Percentiles rank a stretch among this genome's conserved stretches.
Conservation (phyloP, 2,888 invertebrate species). For the Heliconius charithonia region DNA sequence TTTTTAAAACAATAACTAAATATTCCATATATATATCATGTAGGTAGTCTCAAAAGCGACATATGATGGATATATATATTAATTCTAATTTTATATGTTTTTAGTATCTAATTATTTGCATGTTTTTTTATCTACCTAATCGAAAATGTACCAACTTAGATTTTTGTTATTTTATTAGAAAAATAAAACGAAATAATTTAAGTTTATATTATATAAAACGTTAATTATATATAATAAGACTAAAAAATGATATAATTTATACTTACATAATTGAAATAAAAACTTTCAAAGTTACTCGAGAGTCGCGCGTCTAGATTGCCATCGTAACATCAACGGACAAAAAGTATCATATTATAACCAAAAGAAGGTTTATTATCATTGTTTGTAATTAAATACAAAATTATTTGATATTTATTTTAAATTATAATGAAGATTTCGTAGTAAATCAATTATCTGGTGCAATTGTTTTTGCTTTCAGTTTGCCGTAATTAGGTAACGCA, state of each 20-base stretch:
- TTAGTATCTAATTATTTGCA: no score
- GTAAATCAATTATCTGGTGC: constrained; percentile 23
- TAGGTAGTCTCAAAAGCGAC: background rate
- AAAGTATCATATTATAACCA: constrained; percentile 8
- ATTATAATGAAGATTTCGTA: constrained; percentile 11
- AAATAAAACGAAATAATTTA: background rate
- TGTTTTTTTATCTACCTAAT: background rate
- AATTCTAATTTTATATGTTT: background rate
- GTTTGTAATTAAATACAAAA: background rate
- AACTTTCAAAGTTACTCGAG: constrained; percentile 15
- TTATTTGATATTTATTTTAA: constrained; percentile 14
- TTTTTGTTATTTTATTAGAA: background rate
- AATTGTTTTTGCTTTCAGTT: constrained; percentile 22
- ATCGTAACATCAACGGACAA: background rate
- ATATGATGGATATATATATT: background rate
- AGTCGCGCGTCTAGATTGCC: constrained; percentile 2
- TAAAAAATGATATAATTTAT: background rate
- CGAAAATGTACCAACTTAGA: background rate
- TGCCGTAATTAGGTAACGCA: constrained; percentile 43
- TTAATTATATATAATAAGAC: background rate
- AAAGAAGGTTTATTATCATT: background rate
- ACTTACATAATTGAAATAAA: constrained; percentile 13
- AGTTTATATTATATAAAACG: background rate
- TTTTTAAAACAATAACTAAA: no score
- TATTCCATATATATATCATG: background rate